Evolutionary conservation across 2,113 vertebrate species (phyloP), one percentile per base, ranked within the genome.

Genomic region (Capreolus pygargus): DNA sequence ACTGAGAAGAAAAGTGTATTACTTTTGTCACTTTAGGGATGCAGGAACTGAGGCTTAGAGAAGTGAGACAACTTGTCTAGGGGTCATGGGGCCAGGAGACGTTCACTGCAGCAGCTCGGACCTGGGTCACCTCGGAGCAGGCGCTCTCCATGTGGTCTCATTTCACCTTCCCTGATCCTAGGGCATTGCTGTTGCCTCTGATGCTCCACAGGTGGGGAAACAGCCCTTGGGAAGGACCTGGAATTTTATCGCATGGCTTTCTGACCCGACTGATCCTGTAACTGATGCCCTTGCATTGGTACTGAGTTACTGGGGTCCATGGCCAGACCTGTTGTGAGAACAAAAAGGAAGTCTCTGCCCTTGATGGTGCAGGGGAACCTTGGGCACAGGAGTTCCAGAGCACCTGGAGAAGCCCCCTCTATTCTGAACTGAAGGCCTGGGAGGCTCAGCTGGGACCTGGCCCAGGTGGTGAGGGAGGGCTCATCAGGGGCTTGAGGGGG

Each of bases 291-390:
- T 5, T 3, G 7, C 19, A 4, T 23, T 57, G 33, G 7, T 14
- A 6, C 4, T 12, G 27, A 60, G 3, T 30, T 30, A 50, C 39
- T 19, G 54, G 13, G 30, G 6, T 12, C 76, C 21, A 6, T 0
- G 1, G 47, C 6, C 36, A 45, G 52, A 50, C 5, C 23, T 43
- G 1, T 6, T 2, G 2, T 52, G 57, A 50, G 28, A 23, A 43
- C 19, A 54, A 17, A 30, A 67, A 92, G 15, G 25, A 58, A 50
- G 1, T 6, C 17, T 64, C 50, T 6, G 28, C 39, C 23, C 30
- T 21, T 64, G 82, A 57, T 74, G 78, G 7, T 0, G 14, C 58
- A 7, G 57, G 45, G 43, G 1, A 36, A 17, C 60, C 52, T 45
- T 30, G 39, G 43, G 74, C 10, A 27, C 23, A 33, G 45, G 7